phyloP scores from a whole-genome alignment of 53 echinoderm and acorn worm species.

The Echinometra lucunter region DNA sequence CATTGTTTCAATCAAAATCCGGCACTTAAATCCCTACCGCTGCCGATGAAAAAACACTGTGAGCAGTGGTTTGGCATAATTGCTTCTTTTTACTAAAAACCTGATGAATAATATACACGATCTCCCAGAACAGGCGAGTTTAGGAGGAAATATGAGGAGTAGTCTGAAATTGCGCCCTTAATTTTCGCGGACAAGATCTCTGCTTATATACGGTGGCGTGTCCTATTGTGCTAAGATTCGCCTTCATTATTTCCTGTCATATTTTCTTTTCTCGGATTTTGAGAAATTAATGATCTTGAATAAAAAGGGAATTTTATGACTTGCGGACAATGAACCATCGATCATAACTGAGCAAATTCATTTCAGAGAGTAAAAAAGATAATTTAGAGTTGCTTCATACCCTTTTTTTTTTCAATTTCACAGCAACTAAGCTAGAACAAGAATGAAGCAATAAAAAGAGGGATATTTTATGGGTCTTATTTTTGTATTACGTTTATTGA shows the following conservation, averaged over 20 bases:
- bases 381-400: too few relatives aligned
- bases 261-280: neutral
- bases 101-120: conserved; percentile 10
- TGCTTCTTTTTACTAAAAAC: conserved; percentile 27
- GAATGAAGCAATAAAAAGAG: too few relatives aligned
- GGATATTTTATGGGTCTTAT: too few relatives aligned
- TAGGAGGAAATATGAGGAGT: neutral
- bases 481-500: too few relatives aligned
- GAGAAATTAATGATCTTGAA: neutral
- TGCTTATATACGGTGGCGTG: neutral
- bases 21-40: conserved; percentile 19
- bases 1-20: conserved; percentile 34
- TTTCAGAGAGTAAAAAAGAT: neutral
- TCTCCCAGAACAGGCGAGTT: neutral
- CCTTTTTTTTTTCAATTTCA: too few relatives aligned
- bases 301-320: neutral
- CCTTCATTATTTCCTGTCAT: conserved; percentile 30
- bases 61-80: neutral
- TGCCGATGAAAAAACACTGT: conserved; percentile 11
- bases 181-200: neutral
- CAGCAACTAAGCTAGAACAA: too few relatives aligned
- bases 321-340: conserved; percentile 24
- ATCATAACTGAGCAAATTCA: neutral
- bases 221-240: neutral
- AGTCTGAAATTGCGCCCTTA: conserved; percentile 1